A percentile compares a stretch with the other conserved stretches of the same genome.
Evolutionary conservation across 2,113 vertebrate genomes (phyloP).

Genomic region (Aviceda subcristata): DNA sequence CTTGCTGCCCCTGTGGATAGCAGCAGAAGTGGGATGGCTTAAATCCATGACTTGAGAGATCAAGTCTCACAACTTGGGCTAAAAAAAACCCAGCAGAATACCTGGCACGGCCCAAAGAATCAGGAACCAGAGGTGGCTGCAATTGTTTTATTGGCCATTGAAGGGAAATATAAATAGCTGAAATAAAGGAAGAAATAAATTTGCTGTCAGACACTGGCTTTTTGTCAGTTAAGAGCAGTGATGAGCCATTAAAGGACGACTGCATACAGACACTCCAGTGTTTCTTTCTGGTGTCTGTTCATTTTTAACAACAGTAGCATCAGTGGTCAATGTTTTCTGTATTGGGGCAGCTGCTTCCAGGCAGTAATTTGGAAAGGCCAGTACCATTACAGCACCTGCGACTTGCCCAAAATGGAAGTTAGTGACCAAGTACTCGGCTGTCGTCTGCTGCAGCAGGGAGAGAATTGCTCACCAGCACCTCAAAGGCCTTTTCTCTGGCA

Average conservation of each 20-base stretch:
- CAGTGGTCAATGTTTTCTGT: neutral
- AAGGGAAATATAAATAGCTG: neutral
- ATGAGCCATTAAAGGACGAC: neutral
- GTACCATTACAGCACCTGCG: neutral
- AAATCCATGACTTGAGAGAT: neutral
- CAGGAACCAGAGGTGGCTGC: neutral
- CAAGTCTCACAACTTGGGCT: neutral
- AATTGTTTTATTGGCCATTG: neutral
- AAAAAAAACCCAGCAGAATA: neutral
- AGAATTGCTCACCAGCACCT: neutral
- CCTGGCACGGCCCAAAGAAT: neutral
- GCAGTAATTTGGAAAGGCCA: neutral
- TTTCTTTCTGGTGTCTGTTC: neutral
- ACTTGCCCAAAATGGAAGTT: neutral
- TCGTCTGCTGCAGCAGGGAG: accelerated
- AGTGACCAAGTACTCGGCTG: accelerated
- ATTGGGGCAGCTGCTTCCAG: neutral
- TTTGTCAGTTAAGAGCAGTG: neutral
- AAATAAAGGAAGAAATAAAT: neutral
- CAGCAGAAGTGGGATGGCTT: neutral
- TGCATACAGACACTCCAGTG: neutral
- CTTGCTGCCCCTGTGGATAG: accelerated
- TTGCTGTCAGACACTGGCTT: neutral
- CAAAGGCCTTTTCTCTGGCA: neutral
- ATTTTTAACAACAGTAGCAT: neutral